phyloP scores from a whole-genome alignment of 2,113 vertebrate genomes.

The Ancistrus triradiatus region DNA sequence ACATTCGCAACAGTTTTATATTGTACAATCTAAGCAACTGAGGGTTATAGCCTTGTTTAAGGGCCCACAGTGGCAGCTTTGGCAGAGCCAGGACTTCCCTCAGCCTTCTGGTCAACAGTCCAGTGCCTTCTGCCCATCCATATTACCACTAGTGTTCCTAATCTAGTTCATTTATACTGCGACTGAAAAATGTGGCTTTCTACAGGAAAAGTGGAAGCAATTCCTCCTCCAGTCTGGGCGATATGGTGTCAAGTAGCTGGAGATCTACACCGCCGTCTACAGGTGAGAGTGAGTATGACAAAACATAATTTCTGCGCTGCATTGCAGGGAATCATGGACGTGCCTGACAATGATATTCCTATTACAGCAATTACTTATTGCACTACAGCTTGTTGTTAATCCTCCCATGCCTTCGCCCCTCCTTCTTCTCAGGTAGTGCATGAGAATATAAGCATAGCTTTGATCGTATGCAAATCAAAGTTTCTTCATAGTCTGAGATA shows the following conservation, averaged over 20 bases:
- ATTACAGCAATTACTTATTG: slow-evolving; percentile 13
- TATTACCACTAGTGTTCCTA: no score
- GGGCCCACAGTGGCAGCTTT: no score
- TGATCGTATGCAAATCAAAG: background rate
- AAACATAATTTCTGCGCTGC: background rate
- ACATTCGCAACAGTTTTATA: no score
- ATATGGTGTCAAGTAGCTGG: slow-evolving; percentile 82
- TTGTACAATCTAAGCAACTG: no score
- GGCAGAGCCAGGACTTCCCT: no score
- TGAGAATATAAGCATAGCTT: background rate
- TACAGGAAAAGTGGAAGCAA: slow-evolving; percentile 84
- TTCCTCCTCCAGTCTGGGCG: slow-evolving; percentile 79
- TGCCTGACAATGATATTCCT: slow-evolving; percentile 12
- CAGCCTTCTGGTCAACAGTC: no score
- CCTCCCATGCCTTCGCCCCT: slow-evolving; percentile 13
- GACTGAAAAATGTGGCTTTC: no score
- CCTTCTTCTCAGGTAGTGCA: background rate
- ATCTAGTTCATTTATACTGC: no score
- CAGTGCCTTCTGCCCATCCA: no score
- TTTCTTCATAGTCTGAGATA: no score
- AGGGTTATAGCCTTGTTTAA: no score
- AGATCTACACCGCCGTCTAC: slow-evolving; percentile 91
- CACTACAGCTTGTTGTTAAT: slow-evolving; percentile 1
- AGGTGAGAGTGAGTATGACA: slow-evolving; percentile 66
- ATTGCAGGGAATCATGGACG: slow-evolving; percentile 22